Evolutionary conservation across 1,140 invertebrate genomes (phyloP).

Genomic region (Tetramorium parvispinum): DNA sequence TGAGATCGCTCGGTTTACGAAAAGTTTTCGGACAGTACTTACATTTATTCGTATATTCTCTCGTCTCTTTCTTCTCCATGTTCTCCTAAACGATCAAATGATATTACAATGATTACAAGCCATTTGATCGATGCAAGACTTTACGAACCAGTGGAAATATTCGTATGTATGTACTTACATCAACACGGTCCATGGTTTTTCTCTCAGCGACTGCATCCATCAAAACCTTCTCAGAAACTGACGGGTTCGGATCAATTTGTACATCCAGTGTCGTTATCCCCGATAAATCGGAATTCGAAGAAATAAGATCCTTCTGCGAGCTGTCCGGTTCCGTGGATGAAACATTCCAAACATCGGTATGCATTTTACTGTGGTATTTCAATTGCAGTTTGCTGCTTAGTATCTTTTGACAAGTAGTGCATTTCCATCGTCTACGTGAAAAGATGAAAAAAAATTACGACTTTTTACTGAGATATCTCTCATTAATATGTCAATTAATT

Average conservation of each 20-base stretch:
- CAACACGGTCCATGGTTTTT: constrained; percentile 73
- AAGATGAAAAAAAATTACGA: neutral
- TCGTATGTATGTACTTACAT: constrained; percentile 51
- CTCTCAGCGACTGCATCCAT: constrained; percentile 83
- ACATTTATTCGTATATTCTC: constrained; percentile 86
- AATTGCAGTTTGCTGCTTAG: constrained; percentile 70
- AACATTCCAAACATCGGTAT: constrained; percentile 63
- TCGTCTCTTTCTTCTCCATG: constrained; percentile 66
- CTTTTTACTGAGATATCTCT: neutral
- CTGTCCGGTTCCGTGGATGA: constrained; percentile 60
- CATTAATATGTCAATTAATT: neutral
- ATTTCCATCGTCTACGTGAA: constrained; percentile 66
- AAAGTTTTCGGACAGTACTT: constrained; percentile 87
- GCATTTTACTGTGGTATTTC: constrained; percentile 68
- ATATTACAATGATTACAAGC: neutral
- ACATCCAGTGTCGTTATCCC: constrained; percentile 1
- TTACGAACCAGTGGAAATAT: neutral
- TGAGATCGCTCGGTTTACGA: constrained; percentile 86
- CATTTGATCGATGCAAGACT: neutral
- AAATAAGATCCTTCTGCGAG: constrained; percentile 62
- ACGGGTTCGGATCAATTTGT: constrained; percentile 66
- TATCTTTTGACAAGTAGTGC: constrained; percentile 66
- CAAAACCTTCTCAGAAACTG: constrained; percentile 86
- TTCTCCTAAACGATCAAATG: constrained; percentile 37
- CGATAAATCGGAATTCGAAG: constrained; percentile 26